Conservation (phyloP, 2,113 vertebrate genomes). For the Nycticebus coucang region DNA sequence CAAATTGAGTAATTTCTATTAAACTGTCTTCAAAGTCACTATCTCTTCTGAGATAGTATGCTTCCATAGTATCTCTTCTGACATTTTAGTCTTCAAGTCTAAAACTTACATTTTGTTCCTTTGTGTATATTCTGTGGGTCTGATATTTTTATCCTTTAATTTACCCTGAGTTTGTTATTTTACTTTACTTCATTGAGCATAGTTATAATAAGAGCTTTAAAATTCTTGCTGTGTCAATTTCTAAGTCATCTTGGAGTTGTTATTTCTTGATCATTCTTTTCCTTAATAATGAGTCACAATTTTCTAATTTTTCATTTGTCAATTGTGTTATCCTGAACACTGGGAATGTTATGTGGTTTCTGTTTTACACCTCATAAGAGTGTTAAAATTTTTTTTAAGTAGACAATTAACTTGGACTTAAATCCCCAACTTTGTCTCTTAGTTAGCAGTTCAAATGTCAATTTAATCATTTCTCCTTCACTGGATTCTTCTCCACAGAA, state of each 20-base stretch:
- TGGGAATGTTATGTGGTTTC: background rate
- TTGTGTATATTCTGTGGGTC: background rate
- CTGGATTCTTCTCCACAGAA: background rate
- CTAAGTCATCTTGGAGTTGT: background rate
- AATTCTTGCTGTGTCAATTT: background rate
- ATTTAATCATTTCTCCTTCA: background rate
- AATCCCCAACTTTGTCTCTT: background rate
- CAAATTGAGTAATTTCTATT: background rate
- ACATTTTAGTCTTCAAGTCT: background rate
- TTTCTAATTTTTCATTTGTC: constrained; percentile 11
- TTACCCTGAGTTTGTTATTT: background rate
- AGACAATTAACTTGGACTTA: background rate
- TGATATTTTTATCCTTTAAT: background rate
- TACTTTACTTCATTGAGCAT: background rate
- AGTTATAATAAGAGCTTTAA: background rate
- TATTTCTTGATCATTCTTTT: background rate
- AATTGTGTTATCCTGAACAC: background rate
- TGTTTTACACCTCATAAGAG: background rate
- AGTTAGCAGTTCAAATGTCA: background rate
- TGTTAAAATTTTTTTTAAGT: background rate
- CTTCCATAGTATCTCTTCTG: background rate
- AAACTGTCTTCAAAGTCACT: background rate
- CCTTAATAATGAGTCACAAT: background rate
- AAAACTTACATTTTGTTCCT: background rate
- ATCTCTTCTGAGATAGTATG: background rate